phyloP scores from a whole-genome alignment of 2,113 vertebrate genomes.

The Glareola pratincola region DNA sequence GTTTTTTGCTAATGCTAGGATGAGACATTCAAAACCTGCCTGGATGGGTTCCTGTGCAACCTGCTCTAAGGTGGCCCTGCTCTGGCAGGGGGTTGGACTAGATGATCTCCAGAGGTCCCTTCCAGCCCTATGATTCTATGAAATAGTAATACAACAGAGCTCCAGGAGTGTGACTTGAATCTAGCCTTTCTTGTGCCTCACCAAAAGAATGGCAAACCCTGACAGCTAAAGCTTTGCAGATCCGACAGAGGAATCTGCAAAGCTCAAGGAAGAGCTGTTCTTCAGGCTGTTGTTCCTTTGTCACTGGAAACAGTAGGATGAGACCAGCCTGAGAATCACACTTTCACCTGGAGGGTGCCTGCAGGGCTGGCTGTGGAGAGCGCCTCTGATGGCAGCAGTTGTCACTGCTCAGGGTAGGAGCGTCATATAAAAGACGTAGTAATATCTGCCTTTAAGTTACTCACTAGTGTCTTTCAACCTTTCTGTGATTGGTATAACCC shows the following conservation, averaged over 20 bases:
- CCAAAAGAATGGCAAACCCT: background rate
- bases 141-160: background rate
- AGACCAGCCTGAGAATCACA: background rate
- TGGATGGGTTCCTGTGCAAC: no score
- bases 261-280: background rate
- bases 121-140: no score
- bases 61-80: no score
- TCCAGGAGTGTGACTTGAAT: background rate
- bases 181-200: background rate
- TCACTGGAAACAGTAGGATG: background rate
- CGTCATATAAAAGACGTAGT: background rate
- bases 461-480: background rate
- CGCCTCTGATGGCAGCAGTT: accelerated
- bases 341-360: background rate
- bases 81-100: no score
- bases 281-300: background rate
- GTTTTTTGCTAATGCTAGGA: background rate
- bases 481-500: background rate
- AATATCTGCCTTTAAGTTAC: background rate
- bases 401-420: background rate
- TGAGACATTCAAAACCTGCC: no score
- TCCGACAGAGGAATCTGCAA: accelerated
- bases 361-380: background rate
- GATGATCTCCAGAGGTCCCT: no score
- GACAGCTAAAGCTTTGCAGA: background rate